Base-by-base conservation (phyloP, 64 coral and sea anemone species). In the Dendronephthya gigantea region DNA sequence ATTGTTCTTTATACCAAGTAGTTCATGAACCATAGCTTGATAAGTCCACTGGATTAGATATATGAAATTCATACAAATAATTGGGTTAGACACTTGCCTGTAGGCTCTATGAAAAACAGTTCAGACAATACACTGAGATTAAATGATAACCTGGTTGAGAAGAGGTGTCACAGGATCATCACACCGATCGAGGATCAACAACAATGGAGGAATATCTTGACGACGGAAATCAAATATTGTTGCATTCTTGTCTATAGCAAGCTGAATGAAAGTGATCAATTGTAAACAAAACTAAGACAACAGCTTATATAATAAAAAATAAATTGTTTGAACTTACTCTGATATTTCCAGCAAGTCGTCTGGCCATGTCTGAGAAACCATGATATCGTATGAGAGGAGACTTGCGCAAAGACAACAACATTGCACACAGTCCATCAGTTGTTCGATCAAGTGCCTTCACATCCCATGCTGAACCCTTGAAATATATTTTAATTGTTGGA, bases 11-110 rank as follows among this genome's bases (percentile, higher is more conserved):
- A 98, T 85, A 16, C 86, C 89, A 68, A 98, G 83, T 30, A 98
- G 84, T 38, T 98, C 95, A 47, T 98, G 95, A 50, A 98, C 95
- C 94, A 97, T 97, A 0, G 94, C 94, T 82, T 93, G 94, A 32
- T 97, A 97, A 1, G 94, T 93, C 94, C 94, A 97, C 94, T 97
- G 40, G 11, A 85, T 65, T 55, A 14, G 82, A 45, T 69, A 10
- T 43, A 1, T 45, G 0, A 68, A 16, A 82, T 9, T 48, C 0
- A 83, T 31, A 22, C 23, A 41, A 4, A 22, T 16, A 48, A 83
- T 12, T n/a, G 25, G 41, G 41, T 45, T 45, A 6, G 41, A 45
- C 41, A 6, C 41, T 45, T 45, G 41, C 41, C 4, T n/a, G n/a
- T n/a, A n/a, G n/a, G n/a, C 11, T 45, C 41, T 45, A 45, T 45